Evolutionary conservation across 2,888 invertebrate genomes (phyloP), one percentile per base, ranked within the genome.

Genomic region (Spicauda simplicius): DNA sequence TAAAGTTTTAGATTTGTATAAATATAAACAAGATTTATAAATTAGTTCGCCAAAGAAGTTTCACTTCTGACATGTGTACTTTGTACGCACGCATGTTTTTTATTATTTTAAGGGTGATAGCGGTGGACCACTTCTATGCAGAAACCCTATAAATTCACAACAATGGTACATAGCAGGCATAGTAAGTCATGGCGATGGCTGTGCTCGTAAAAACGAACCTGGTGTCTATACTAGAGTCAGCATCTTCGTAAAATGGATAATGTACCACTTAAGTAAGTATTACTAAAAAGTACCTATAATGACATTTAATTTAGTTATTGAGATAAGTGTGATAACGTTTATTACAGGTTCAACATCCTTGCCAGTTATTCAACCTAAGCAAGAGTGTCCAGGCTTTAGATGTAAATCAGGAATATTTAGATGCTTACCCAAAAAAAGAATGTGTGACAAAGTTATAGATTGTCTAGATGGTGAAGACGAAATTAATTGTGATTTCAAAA

Each of bases 111-210:
- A 41, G 93, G 97, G 97, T 57, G 97, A 97, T 79, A 97, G 97
- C 73, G 97, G 97, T 56, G 97, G 97, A 0, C 97, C 97, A 57
- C 94, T 97, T 59, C 94, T 97, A 84, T 97, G 97, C 86, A 95
- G 94, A 80, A 96, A 96, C 85, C 95, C 96, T 52, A 90, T 93
- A 68, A 94, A 94, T 77, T 84, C 93, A 0, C 94, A 94, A 71
- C 96, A 96, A 78, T 97, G 97, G 96, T 97, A 97, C 81, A 91
- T 97, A 70, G 97, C 96, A 6, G 98, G 97, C 0, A 94, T 98
- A 61, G 97, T 98, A 0, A 97, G 97, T 79, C 97, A 97, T 79
- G 98, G 98, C 25, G 96, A 97, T 76, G 98, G 98, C 3, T 98
- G 98, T 84, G 98, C 95, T 19, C 94, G 96, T 72, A 95, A 96